These are phyloP conservation scores for Cephalotes varians DNA, from an alignment of 2,888 invertebrate genomes.

Conservation along the genomic window DNA sequence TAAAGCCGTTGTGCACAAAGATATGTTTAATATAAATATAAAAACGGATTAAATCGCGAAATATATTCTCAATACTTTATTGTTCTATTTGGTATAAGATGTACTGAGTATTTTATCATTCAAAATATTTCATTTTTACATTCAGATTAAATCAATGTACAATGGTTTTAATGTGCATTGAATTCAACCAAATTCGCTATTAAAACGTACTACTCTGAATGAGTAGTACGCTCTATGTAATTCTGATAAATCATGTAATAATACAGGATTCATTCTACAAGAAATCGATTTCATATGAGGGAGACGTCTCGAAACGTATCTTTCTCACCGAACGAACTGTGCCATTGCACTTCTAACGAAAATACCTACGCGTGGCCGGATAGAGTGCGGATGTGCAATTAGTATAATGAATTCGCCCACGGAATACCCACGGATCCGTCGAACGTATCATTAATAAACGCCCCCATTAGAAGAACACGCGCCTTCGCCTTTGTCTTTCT, in stretches of 20 bases:
- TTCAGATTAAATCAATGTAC: too few species aligned
- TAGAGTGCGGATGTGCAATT: slow-evolving; percentile 21
- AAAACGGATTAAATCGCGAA: too few species aligned
- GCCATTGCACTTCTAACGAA: slow-evolving; percentile 9
- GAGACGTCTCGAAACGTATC: background rate
- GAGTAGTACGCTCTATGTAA: background rate
- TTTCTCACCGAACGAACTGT: background rate
- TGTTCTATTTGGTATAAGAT: too few species aligned
- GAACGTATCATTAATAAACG: slow-evolving; percentile 50
- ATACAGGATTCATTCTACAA: background rate
- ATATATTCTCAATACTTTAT: too few species aligned
- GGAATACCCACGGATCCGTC: background rate
- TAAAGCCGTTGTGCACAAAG: too few species aligned
- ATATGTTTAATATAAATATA: too few species aligned
- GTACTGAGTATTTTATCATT: too few species aligned
- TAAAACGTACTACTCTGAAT: too few species aligned
- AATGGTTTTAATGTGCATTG: too few species aligned
- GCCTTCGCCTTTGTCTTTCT: background rate
- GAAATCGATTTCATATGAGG: background rate
- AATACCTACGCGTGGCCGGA: slow-evolving; percentile 9
- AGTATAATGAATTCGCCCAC: slow-evolving; percentile 44
- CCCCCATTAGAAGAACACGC: background rate
- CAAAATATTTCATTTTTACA: too few species aligned
- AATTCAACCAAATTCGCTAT: too few species aligned
- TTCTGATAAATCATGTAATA: slow-evolving; percentile 22